Conservation (phyloP, 2,888 invertebrate genomes). For the Chrysotoxum bicinctum region DNA sequence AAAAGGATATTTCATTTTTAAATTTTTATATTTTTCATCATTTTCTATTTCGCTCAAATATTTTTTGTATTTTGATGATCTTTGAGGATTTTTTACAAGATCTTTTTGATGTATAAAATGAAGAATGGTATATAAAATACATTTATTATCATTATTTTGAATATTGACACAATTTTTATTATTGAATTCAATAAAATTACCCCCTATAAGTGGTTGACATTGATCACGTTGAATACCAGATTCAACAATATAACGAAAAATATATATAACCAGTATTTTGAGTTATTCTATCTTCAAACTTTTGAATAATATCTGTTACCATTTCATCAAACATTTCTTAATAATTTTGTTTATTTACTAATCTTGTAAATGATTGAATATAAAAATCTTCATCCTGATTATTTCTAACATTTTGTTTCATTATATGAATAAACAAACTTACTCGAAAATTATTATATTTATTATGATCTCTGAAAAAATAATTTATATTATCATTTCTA, state of each 20-base stretch:
- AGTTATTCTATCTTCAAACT: conserved; percentile 20
- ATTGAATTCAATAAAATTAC: neutral
- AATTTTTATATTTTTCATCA: too few species aligned
- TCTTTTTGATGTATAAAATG: neutral
- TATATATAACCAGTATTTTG: neutral
- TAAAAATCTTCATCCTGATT: too few species aligned
- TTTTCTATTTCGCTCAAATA: too few species aligned
- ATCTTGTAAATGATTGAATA: too few species aligned
- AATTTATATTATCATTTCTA: too few species aligned
- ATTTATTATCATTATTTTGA: neutral
- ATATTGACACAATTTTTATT: neutral
- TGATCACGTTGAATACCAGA: conserved; percentile 22
- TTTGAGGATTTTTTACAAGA: neutral
- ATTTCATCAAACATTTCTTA: too few species aligned
- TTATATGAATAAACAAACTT: too few species aligned
- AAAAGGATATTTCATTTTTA: too few species aligned
- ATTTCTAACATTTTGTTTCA: too few species aligned
- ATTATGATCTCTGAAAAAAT: too few species aligned
- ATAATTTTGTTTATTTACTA: too few species aligned
- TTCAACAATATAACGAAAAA: conserved; percentile 3
- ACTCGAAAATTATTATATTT: too few species aligned
- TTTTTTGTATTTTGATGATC: neutral
- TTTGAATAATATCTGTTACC: neutral
- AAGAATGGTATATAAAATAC: neutral
- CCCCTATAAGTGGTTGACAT: conserved; percentile 4